A percentile compares a stretch with the other conserved stretches of the same genome.
Evolutionary conservation across 2,113 vertebrate species (phyloP).

Genomic region (Ovibos moschatus): DNA sequence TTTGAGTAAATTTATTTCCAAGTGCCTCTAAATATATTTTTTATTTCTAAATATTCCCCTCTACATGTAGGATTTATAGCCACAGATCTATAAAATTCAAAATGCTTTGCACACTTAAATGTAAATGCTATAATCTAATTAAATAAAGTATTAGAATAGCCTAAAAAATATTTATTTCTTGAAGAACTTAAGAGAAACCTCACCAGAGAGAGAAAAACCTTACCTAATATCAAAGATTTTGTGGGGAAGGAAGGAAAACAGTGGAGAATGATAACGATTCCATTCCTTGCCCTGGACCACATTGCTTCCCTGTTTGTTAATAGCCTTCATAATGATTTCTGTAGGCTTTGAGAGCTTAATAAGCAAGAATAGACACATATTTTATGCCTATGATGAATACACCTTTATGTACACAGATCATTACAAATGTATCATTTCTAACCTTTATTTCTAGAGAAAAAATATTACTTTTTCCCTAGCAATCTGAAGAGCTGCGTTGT

Average conservation of each 20-base stretch:
- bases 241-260: neutral
- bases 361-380: neutral
- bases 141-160: neutral
- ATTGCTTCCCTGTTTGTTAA: neutral
- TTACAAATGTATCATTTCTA: constrained; percentile 41
- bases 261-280: neutral
- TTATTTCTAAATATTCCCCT: neutral
- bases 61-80: neutral
- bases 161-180: neutral
- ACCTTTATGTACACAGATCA: constrained; percentile 31
- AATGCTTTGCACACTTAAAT: neutral
- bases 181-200: neutral
- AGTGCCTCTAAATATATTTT: neutral
- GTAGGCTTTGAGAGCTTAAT: constrained; percentile 24
- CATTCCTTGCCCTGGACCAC: neutral
- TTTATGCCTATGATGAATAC: constrained; percentile 41
- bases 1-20: neutral
- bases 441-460: constrained; percentile 36
- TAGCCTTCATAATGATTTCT: neutral
- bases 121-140: neutral
- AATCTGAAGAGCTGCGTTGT: constrained; percentile 23
- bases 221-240: neutral
- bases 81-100: neutral
- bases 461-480: constrained; percentile 10
- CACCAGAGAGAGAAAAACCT: neutral